Evolutionary conservation across 2,888 invertebrate genomes (phyloP), one percentile per base, ranked within the genome.

Genomic region (Andricus curvator): DNA sequence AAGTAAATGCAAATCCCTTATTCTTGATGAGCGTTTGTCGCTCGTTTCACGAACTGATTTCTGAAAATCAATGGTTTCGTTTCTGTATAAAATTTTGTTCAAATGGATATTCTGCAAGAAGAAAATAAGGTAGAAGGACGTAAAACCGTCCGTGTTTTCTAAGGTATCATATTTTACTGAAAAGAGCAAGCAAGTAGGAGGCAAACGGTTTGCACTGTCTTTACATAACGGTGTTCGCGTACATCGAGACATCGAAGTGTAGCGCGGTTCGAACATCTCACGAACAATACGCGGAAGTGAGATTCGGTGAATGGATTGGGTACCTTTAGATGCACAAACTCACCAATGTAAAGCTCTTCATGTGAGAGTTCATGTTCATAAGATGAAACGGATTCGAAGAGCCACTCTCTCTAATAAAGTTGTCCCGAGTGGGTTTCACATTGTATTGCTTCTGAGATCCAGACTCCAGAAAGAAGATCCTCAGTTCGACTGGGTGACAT

Each of bases 351-450:
- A 33, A 33, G 56, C 15, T 48, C 44, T 25, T 68, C 2, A 68
- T 44, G 74, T 74, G 56, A 56, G 51, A 56, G 74, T 74, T 74
- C 20, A 74, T 51, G 56, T 56, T 56, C 33, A 33, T 56, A 51
- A 74, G 74, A 74, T 74, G 74, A 56, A 74, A 74, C 33, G 51
- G 29, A 56, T 56, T 56, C n/a, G 4, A 74, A 33, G 33, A 48
- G 25, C 60, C 41, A 37, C 64, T 78, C 64, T 80, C 82, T 87
- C 85, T 88, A 89, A 89, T 89, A 89, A 89, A 89, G 88, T 89
- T 89, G 88, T 88, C 86, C 83, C 85, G 85, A 84, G 86, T 86
- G 85, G 84, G 86, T 87, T 89, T 86, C 88, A 84, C 86, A 86
- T 88, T 86, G 81, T 80, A 65, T 80, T 79, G 82, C 80, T 82